Evolutionary conservation across 1,140 invertebrate species (phyloP).

Genomic region (Bathynomus jamesi): DNA sequence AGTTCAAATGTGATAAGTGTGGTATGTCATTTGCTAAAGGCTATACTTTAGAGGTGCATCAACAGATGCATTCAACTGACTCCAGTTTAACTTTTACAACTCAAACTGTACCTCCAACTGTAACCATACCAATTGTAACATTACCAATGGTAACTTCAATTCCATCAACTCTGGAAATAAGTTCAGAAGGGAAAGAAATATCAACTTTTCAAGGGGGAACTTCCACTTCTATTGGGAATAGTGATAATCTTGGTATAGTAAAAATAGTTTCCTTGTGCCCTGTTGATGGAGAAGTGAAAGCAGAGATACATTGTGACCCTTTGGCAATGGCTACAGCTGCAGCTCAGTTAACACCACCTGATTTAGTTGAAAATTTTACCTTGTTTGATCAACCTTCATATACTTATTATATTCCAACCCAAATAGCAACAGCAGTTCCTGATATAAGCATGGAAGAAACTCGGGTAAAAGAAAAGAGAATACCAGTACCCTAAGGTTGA

Average conservation of each 20-base stretch:
- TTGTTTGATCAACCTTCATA: conserved; percentile 18
- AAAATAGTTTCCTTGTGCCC: conserved; percentile 18
- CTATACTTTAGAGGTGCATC: conserved; percentile 25
- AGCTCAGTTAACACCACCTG: conserved; percentile 19
- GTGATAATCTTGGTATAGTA: not conserved
- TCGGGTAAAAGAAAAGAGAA: too few relatives aligned
- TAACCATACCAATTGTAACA: conserved; percentile 7
- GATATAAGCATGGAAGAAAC: too few relatives aligned
- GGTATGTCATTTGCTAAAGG: conserved; percentile 26
- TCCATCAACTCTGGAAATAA: not conserved
- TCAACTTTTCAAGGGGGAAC: not conserved
- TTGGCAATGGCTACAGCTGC: conserved; percentile 26
- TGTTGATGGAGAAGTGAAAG: conserved; percentile 12
- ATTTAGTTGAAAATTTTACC: conserved; percentile 22
- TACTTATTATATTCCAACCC: conserved; percentile 15
- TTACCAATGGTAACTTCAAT: not conserved
- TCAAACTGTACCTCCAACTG: conserved; percentile 10
- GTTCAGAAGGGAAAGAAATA: not conserved
- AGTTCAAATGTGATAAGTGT: conserved; percentile 26
- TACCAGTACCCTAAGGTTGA: too few relatives aligned
- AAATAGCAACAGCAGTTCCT: conserved; percentile 13
- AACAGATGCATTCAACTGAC: conserved; percentile 19
- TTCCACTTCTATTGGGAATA: conserved; percentile 13
- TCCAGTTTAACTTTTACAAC: conserved; percentile 13
- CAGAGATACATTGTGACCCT: conserved; percentile 6